phyloP scores from a whole-genome alignment of 2,888 invertebrate species.

The Trichopoda pennipes region DNA sequence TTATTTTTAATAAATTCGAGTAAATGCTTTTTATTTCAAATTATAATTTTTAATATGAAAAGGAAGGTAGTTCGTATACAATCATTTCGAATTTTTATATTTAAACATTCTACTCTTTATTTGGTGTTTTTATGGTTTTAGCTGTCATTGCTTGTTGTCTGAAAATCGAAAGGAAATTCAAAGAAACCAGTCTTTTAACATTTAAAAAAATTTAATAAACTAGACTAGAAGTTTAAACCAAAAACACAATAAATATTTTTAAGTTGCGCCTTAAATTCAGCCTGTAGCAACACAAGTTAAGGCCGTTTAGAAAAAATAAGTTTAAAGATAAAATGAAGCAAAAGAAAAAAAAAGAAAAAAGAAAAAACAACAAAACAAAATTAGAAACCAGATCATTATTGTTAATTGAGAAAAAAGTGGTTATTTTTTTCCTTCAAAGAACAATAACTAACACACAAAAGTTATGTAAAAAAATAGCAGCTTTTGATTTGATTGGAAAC shows the following conservation, averaged over 20 bases:
- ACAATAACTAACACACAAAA: constrained; percentile 47
- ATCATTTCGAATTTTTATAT: background rate
- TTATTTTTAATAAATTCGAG: too few species aligned
- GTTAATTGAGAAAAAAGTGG: constrained; percentile 43
- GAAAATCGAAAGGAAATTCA: constrained; percentile 63
- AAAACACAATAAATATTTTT: constrained; percentile 46
- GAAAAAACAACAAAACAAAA: constrained; percentile 15
- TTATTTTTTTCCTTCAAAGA: constrained; percentile 43
- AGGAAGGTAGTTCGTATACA: background rate
- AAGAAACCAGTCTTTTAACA: constrained; percentile 64
- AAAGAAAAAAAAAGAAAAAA: constrained; percentile 22
- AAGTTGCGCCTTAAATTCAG: constrained; percentile 38
- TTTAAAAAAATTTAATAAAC: constrained; percentile 45
- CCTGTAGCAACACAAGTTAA: constrained; percentile 62
- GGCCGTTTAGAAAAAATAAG: constrained; percentile 54
- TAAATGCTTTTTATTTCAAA: background rate
- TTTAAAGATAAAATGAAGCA: background rate
- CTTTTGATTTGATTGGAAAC: constrained; percentile 10
- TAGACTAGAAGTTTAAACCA: constrained; percentile 43
- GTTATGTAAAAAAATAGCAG: constrained; percentile 54
- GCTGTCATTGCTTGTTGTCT: constrained; percentile 35
- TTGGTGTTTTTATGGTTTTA: constrained; percentile 20
- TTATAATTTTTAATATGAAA: background rate
- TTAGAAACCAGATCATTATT: constrained; percentile 53
- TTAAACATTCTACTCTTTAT: constrained; percentile 50